These are phyloP conservation scores for Rhipidura dahli DNA, from an alignment of 2,113 vertebrate species.

Conservation along the genomic window DNA sequence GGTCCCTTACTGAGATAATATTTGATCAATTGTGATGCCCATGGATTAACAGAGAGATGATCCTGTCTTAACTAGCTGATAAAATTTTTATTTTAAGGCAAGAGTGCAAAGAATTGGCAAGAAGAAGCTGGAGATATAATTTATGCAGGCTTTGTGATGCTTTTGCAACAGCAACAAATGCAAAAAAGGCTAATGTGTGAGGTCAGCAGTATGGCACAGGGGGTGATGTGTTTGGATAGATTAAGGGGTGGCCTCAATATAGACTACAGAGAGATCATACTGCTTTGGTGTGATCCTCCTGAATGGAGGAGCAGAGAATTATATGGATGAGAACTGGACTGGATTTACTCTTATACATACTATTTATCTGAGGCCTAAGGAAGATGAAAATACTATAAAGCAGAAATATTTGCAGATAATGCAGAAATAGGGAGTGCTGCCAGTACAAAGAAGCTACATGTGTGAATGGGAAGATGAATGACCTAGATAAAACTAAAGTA, in stretches of 20 bases:
- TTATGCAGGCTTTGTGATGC: not conserved
- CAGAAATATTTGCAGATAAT: conserved; percentile 30
- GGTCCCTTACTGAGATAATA: not conserved
- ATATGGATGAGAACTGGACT: not conserved
- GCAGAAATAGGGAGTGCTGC: not conserved
- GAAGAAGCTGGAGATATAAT: not conserved
- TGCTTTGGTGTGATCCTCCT: not conserved
- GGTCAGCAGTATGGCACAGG: not conserved
- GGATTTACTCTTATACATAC: not conserved
- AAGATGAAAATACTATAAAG: conserved; percentile 16
- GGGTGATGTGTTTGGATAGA: not conserved
- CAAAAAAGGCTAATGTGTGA: not conserved
- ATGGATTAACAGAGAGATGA: not conserved
- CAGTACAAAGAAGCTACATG: not conserved
- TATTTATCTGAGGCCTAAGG: not conserved
- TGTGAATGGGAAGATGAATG: not conserved
- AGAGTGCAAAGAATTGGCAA: not conserved
- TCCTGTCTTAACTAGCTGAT: not conserved
- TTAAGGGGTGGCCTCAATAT: not conserved
- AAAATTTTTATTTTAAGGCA: conserved; percentile 22
- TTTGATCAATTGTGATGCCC: not conserved
- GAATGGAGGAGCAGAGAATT: not conserved
- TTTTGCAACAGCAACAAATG: not conserved
- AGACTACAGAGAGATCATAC: not conserved
- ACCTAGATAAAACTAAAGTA: conserved; percentile 35